Base-by-base conservation (phyloP, 35 echinoderm and acorn worm species). In the Anneissia japonica region DNA sequence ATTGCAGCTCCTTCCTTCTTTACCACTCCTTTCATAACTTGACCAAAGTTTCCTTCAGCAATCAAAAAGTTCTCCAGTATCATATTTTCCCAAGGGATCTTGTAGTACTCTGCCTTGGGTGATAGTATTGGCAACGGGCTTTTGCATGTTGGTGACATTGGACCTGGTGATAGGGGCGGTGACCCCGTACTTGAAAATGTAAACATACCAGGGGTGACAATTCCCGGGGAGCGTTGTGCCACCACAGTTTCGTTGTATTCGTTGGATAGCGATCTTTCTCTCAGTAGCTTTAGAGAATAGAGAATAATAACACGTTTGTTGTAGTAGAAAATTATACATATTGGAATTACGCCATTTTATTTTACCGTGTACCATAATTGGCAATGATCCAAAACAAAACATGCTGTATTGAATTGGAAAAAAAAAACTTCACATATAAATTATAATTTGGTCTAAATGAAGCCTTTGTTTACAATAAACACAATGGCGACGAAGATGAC, bases 21-120 rank as follows among this genome's bases (percentile, higher is more conserved):
- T 26, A 98, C 85, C 1, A 76, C 83, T 29, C 91, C 95, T 64
- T 98, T 98, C 79, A 94, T 90, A 38, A 98, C 95, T 72, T 93
- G 91, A 34, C 95, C 95, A 74, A 98, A 98, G 86, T 98, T 98
- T 40, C 95, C 95, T 73, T 98, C 95, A 28, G 95, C 95, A 21
- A 98, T 91, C 23, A 98, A 85, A 29, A 93, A 72, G 73, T 98
- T 91, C 34, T 98, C 95, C 56, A 98, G 64, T 29, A 93, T 85
- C 46, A 98, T 93, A 38, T 80, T 87, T 16, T 91, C 88, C 92
- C 92, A 93, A 10, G 95, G 95, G 30, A 98, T 93, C 39, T 73
- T 46, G 88, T 92, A 98, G 78, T 88, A 98, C 4, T 90, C 80
- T 12, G 90, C 23, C 51, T 64, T 9, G 0, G 90, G 87, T 30